Conservation (phyloP, 2,113 vertebrate genomes). For the Sciurus niger region DNA sequence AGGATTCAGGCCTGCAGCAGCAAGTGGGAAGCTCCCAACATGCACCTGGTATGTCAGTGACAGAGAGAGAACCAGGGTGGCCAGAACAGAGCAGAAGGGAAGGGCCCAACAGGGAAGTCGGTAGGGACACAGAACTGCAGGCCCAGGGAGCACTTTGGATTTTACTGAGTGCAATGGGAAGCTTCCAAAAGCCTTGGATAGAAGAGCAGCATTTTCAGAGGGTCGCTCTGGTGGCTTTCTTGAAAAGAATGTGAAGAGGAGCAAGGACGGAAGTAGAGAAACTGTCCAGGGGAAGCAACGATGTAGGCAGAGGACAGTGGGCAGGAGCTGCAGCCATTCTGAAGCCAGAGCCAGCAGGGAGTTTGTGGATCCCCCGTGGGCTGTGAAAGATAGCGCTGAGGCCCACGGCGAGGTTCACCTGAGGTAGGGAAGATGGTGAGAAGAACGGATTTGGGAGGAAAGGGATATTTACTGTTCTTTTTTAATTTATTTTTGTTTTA, state of each 20-base stretch:
- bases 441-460: background rate
- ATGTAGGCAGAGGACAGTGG: accelerated
- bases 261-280: background rate
- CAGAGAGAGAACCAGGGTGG: background rate
- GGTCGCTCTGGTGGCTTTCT: background rate
- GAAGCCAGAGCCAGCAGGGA: background rate
- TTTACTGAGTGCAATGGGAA: background rate
- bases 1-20: background rate
- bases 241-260: background rate
- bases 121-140: accelerated
- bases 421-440: background rate
- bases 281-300: accelerated
- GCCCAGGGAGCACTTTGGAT: background rate
- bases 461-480: background rate
- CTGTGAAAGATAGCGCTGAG: no score
- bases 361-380: background rate
- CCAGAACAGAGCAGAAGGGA: background rate
- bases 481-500: background rate
- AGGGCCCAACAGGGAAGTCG: background rate
- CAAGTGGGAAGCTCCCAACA: background rate
- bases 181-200: background rate
- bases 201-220: background rate
- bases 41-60: background rate
- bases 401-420: background rate
- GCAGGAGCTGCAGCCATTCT: background rate